These are phyloP conservation scores for Trichosurus vulpecula DNA, from an alignment of 2,797 vertebrate species.

Conservation along the genomic window DNA sequence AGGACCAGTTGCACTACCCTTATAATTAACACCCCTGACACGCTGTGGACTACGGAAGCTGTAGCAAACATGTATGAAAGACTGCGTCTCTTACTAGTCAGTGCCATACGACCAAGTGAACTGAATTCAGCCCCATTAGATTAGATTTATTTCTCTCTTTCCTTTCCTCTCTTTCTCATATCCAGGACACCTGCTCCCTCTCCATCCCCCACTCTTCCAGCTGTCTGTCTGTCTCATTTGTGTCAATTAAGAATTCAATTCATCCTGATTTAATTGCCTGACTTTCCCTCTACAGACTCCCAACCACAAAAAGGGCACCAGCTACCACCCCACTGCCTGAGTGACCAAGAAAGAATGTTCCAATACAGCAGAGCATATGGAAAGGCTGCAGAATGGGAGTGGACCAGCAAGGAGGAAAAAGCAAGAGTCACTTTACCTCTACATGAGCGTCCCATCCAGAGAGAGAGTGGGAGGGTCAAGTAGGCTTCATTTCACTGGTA, in stretches of 20 bases:
- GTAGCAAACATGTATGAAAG: conserved; percentile 19
- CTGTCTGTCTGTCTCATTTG: conserved; percentile 86
- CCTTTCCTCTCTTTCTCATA: conserved; percentile 72
- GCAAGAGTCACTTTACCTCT: not conserved
- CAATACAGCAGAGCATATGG: conserved; percentile 17
- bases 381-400: conserved; percentile 31
- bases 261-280: conserved; percentile 84
- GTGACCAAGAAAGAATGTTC: conserved; percentile 44
- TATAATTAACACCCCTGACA: conserved; percentile 19
- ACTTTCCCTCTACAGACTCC: conserved; percentile 77
- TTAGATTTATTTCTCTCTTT: conserved; percentile 67
- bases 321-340: conserved; percentile 29
- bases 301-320: conserved; percentile 44
- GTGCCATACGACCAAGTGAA: conserved; percentile 61
- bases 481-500: not conserved
- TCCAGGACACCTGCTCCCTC: conserved; percentile 82
- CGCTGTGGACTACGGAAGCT: conserved; percentile 5
- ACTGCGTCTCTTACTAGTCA: conserved; percentile 21
- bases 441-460: not conserved
- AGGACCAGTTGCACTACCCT: conserved; percentile 30
- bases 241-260: conserved; percentile 85
- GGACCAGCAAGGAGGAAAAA: conserved; percentile 25
- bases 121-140: conserved; percentile 49
- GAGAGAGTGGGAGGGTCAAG: not conserved
- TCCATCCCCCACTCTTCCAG: conserved; percentile 77